Conservation (phyloP, 2,888 invertebrate genomes). For the Trichopoda pennipes region DNA sequence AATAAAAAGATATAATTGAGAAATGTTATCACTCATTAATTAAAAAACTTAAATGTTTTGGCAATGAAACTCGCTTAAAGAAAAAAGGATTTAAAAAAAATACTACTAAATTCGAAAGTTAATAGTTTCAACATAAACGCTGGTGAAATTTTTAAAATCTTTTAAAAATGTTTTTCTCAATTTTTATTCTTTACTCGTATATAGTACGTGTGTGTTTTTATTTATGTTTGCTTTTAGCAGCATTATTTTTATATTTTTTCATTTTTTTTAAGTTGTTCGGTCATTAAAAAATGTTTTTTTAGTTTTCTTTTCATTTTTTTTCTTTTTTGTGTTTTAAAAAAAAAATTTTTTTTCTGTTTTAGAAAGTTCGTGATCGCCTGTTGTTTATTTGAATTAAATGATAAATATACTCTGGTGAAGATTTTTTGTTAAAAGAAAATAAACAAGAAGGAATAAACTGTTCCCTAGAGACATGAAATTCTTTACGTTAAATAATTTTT, state of each 20-base stretch:
- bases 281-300: constrained; percentile 67
- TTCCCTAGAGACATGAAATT: background rate
- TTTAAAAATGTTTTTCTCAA: too few relatives aligned
- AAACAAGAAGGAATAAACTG: background rate
- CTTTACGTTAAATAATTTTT: too few relatives aligned
- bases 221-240: constrained; percentile 21
- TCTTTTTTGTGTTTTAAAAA: too few relatives aligned
- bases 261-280: constrained; percentile 49
- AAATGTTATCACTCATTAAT: too few relatives aligned
- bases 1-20: too few relatives aligned
- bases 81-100: too few relatives aligned
- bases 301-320: constrained; percentile 8
- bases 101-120: too few relatives aligned
- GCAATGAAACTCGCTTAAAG: too few relatives aligned
- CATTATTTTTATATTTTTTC: constrained; percentile 7
- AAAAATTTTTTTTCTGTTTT: too few relatives aligned
- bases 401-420: constrained; percentile 30
- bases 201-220: background rate
- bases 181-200: background rate
- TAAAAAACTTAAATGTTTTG: too few relatives aligned
- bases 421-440: background rate
- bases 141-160: too few relatives aligned
- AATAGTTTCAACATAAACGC: too few relatives aligned
- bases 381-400: constrained; percentile 54
- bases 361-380: constrained; percentile 50